Conservation (phyloP, 2,113 vertebrate species). For the Phaethornis superciliosus region DNA sequence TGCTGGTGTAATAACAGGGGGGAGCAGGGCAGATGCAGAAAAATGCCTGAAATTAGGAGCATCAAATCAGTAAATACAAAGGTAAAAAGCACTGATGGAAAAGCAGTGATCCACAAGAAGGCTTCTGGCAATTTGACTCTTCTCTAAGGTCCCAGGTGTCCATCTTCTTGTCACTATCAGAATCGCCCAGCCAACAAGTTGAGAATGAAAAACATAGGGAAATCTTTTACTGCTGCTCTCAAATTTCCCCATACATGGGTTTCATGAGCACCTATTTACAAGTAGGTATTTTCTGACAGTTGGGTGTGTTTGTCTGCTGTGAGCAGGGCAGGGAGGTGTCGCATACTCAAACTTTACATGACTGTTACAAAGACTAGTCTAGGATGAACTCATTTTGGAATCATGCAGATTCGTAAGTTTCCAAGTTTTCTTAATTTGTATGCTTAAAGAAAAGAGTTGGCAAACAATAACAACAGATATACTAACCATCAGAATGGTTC, state of each 20-base stretch:
- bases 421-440: constrained; percentile 21
- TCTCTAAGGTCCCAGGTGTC: neutral
- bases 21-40: neutral
- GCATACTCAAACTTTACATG: neutral
- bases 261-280: neutral
- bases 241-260: neutral
- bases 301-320: neutral
- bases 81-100: neutral
- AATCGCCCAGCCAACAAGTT: neutral
- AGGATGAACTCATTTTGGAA: constrained; percentile 12
- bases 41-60: neutral
- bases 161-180: neutral
- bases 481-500: neutral
- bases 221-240: neutral
- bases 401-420: neutral
- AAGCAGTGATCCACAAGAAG: neutral
- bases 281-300: neutral
- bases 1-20: neutral
- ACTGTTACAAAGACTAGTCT: neutral
- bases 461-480: neutral
- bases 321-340: neutral
- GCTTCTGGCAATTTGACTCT: neutral
- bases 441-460: neutral
- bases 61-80: neutral
- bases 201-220: neutral